A percentile compares a stretch with the other conserved stretches of the same genome.
phyloP scores from a whole-genome alignment of 1,140 invertebrate species.

The Leptinotarsa lineolata region DNA sequence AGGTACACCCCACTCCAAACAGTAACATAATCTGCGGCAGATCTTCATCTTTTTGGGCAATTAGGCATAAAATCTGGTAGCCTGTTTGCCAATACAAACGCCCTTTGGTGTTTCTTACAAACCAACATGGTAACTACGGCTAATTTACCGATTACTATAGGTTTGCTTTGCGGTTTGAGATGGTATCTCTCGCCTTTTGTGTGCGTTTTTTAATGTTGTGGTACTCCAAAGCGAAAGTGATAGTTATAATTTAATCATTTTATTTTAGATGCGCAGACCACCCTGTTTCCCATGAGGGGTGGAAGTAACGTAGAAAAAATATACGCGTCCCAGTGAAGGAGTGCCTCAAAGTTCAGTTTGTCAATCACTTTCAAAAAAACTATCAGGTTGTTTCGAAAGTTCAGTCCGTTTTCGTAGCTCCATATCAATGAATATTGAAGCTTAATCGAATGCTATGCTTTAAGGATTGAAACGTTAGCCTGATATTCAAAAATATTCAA shows the following conservation, averaged over 20 bases:
- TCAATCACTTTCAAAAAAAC: too few species aligned
- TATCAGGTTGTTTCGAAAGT: too few species aligned
- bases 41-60: conserved; percentile 42
- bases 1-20: conserved; percentile 32
- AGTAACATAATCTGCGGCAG: conserved; percentile 24
- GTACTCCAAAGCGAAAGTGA: not conserved
- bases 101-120: conserved; percentile 18
- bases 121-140: conserved; percentile 18
- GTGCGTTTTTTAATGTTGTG: not conserved
- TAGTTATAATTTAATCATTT: conserved; percentile 3
- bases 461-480: too few species aligned
- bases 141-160: conserved; percentile 19
- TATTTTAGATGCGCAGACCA: not conserved
- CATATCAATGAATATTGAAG: too few species aligned
- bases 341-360: too few species aligned
- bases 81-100: conserved; percentile 33
- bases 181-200: not conserved
- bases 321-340: too few species aligned
- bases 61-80: conserved; percentile 50
- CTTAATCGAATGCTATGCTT: too few species aligned
- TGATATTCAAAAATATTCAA: too few species aligned
- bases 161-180: not conserved
- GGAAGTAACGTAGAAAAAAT: not conserved
- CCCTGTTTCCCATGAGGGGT: conserved; percentile 4
- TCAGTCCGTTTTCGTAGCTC: too few species aligned